Evolutionary conservation across 2,888 invertebrate species (phyloP), one percentile per base, ranked within the genome.

Genomic region (Drosophila pseudotakahashii): DNA sequence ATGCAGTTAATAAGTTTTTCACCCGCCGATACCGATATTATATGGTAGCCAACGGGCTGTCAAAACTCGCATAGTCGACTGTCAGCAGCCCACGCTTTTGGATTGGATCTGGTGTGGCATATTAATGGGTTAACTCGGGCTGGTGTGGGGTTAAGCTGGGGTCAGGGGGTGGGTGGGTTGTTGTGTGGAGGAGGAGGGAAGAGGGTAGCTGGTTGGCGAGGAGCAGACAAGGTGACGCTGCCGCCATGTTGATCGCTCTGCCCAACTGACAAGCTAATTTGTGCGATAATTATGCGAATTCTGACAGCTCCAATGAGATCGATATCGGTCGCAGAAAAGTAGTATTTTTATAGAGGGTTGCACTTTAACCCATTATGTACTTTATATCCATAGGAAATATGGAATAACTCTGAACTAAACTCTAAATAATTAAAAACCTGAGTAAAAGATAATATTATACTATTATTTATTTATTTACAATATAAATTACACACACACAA

Each of bases 41-140:
- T 88, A 81, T 89, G 90, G 90, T 90, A 89, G 89, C 89, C 89
- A 90, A 86, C 86, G 78, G 77, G 89, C 89, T 89, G 89, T 89
- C 89, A 90, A 89, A 88, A 89, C 89, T 89, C 89, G 89, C 84
- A 86, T 89, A 86, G 70, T 64, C 79, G 77, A 86, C 89, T 90
- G 91, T 90, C 90, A 90, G 79, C 86, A 76, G 88, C 84, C 89
- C 82, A 85, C 87, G 83, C 85, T 81, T 73, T 47, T 47, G 47
- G 47, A 47, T 47, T 68, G 73, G 68, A 79, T 62, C 78, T 88
- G 86, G 84, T 73, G 75, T 78, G 83, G 90, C 91, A 90, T 90
- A 89, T 89, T 88, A 90, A 90, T 91, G 80, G 58, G 57, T 36
- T 62, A 26, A 36, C 34, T 11, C 30, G 37, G 36, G 19, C 7